Evolutionary conservation across 2,113 vertebrate genomes (phyloP), one percentile per base, ranked within the genome.

Genomic region (Callospermophilus lateralis): DNA sequence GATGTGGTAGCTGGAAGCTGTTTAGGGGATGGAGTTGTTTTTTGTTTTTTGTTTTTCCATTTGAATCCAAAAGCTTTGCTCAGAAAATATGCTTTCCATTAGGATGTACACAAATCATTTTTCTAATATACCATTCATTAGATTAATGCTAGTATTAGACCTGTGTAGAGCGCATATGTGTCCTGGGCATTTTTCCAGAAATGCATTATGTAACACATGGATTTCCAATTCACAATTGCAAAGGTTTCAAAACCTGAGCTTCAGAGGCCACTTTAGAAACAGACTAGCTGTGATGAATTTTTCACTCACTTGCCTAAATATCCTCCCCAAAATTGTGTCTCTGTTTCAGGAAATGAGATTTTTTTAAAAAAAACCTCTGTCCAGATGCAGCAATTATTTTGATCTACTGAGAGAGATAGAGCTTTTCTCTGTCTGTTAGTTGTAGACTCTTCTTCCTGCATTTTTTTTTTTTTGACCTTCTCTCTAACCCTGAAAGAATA

Each of bases 111-210:
- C 28, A 22, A 92, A 86, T 88, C 0, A 48, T 94, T 96, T 89
- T 98, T 80, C 53, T 93, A 88, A 77, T 16, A 90, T 97, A 90
- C 68, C 9, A 11, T 84, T 96, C 67, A 94, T 97, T 97, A 96
- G 84, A 96, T 97, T 96, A 97, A 90, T 97, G 92, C 96, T 93
- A 26, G 79, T 81, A 26, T 95, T 95, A 97, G 93, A 4, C 6
- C 20, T 65, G 90, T 0, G 0, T 77, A 68, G 26, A 96, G 84
- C 63, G 0, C 24, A 30, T 72, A 32, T 15, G 3, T 68, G 30
- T 96, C 53, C 95, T 89, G 92, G 61, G 58, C 16, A 91, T 95
- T 39, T 70, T 61, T 89, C 48, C 94, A 94, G 94, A 86, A 94
- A 96, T 28, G 2, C 0, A 5, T 83, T 97, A 81, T 89, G 63